Evolutionary conservation across 2,888 invertebrate species (phyloP).

Genomic region (Chymomyza procnemis): DNA sequence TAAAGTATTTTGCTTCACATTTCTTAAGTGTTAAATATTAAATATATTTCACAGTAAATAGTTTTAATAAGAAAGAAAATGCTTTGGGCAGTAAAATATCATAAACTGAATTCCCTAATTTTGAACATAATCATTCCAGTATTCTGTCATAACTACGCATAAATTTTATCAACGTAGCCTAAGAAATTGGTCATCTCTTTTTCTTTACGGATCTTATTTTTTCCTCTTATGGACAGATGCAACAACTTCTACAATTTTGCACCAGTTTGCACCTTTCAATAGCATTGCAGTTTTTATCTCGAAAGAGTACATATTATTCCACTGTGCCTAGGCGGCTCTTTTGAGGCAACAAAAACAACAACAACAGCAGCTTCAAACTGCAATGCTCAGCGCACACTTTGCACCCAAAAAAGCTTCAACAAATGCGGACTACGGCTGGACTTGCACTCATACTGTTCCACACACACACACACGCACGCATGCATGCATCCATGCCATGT

Average conservation of each 20-base stretch:
- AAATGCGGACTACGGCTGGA: constrained; percentile 58
- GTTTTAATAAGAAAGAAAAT: too few relatives aligned
- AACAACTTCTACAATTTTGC: not conserved
- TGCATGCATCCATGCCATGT: not conserved
- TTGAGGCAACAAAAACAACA: constrained; percentile 19
- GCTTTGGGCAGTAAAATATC: too few relatives aligned
- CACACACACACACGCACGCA: constrained; percentile 20
- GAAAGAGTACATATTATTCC: constrained; percentile 5
- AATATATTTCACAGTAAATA: too few relatives aligned
- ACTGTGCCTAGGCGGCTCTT: constrained; percentile 43
- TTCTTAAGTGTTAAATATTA: too few relatives aligned
- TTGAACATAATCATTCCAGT: too few relatives aligned
- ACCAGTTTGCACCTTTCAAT: too few relatives aligned
- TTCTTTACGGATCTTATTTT: too few relatives aligned
- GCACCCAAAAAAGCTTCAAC: constrained; percentile 61
- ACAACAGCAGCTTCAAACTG: constrained; percentile 42
- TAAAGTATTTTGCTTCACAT: too few relatives aligned
- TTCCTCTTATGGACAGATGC: not conserved
- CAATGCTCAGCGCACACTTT: constrained; percentile 61
- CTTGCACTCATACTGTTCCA: constrained; percentile 36
- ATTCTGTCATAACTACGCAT: too few relatives aligned
- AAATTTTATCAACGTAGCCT: too few relatives aligned
- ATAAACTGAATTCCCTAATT: too few relatives aligned
- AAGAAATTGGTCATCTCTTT: too few relatives aligned
- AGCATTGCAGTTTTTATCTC: not conserved